These are phyloP conservation scores for Chauna torquata DNA, from an alignment of 2,113 vertebrate species.

Conservation along the genomic window DNA sequence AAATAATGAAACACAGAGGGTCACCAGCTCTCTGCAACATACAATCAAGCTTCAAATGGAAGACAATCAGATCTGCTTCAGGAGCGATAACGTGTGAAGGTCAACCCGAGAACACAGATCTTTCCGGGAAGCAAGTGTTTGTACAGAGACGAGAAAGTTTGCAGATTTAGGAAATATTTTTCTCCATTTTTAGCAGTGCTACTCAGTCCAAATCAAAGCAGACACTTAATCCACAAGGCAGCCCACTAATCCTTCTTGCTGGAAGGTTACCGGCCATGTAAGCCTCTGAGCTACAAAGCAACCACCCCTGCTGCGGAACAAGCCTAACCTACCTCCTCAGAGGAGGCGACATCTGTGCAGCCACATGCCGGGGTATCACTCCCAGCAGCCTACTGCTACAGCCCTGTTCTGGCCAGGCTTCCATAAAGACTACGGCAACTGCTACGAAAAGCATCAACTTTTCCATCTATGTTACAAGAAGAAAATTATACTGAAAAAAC, in stretches of 20 bases:
- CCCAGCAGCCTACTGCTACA: not conserved
- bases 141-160: not conserved
- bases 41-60: not conserved
- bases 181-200: not conserved
- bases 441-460: not conserved
- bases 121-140: not conserved
- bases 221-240: not conserved
- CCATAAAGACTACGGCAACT: not conserved
- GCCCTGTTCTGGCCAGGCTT: too few relatives aligned
- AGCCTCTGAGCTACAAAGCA: too few relatives aligned
- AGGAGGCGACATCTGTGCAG: not conserved
- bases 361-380: accelerated
- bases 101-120: not conserved
- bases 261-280: not conserved
- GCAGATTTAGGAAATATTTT: not conserved
- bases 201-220: not conserved
- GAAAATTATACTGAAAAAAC: not conserved
- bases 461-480: not conserved
- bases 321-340: not conserved
- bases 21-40: not conserved
- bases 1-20: not conserved
- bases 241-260: not conserved
- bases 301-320: not conserved
- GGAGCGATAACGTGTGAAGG: not conserved
- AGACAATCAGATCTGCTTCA: not conserved